Percentiles rank a stretch among this genome's conserved stretches.
These are phyloP conservation scores for Harpalus rubripes DNA, from an alignment of 2,888 invertebrate species.

Conservation along the genomic window DNA sequence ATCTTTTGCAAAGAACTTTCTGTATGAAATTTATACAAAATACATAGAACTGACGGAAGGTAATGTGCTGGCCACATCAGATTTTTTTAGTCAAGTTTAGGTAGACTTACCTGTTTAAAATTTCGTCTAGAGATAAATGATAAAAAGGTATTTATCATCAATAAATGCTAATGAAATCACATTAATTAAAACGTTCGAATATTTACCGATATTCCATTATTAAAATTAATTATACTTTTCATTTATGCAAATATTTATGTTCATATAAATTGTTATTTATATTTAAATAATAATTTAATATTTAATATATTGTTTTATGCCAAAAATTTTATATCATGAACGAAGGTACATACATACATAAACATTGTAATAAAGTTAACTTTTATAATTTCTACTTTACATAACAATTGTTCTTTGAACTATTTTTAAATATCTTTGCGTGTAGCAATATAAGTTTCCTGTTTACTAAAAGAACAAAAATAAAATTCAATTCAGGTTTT, in stretches of 20 bases:
- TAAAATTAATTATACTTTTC: constrained; percentile 1
- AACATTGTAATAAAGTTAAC: background rate
- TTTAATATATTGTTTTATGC: background rate
- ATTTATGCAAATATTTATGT: background rate
- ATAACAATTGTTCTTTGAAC: background rate
- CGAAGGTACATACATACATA: too few relatives aligned
- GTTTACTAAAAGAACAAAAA: constrained; percentile 19
- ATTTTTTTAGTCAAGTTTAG: too few relatives aligned
- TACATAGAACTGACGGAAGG: too few relatives aligned
- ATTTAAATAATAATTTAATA: background rate
- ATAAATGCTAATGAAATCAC: background rate
- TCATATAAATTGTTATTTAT: background rate
- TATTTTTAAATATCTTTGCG: constrained; percentile 13
- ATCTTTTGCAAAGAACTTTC: too few relatives aligned
- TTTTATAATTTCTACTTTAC: background rate
- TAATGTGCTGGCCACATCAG: too few relatives aligned
- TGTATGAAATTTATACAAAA: too few relatives aligned
- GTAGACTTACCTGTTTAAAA: too few relatives aligned
- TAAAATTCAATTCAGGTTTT: constrained; percentile 14
- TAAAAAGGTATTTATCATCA: background rate
- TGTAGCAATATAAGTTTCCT: background rate
- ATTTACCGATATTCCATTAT: background rate
- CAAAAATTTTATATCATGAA: background rate
- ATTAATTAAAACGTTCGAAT: background rate
- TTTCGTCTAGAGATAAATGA: background rate